Evolutionary conservation across 2,113 vertebrate genomes (phyloP), one percentile per base, ranked within the genome.

Genomic region (Heloderma charlesbogerti): DNA sequence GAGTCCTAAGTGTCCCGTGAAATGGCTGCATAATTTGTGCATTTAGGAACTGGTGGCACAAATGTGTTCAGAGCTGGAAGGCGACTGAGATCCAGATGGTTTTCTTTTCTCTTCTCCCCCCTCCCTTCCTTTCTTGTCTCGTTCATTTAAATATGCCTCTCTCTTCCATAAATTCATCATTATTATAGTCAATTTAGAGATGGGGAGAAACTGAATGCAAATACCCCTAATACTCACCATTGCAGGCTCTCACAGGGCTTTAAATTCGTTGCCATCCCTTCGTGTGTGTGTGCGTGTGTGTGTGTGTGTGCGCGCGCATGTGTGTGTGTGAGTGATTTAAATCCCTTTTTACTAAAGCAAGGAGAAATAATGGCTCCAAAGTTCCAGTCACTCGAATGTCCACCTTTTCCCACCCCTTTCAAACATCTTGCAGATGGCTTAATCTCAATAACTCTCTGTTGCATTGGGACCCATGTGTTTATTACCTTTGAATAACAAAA

Each of bases 1-100:
- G 96, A 95, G 94, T 96, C 96, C 96, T 96, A 94, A 96, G 96
- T 96, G 96, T 97, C 96, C 96, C 96, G 92, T 96, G 96, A 96
- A 96, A 96, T 94, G 93, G 96, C 96, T 88, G 91, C 91, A 84
- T 95, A 93, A 95, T 95, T 93, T 57, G 92, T 89, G 34, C 95
- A 13, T 93, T 93, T 63, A 94, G 80, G 92, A 67, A 66, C 91
- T 67, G 9, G 91, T 18, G 4, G 77, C 91, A 0, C 92, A 87
- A 91, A 16, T 37, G 6, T 4, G 34, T 0, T 80, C 89, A 83
- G 81, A 90, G 81, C 80, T 80, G 60, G 92, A 77, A 89, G 87
- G 79, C 12, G 60, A 77, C 80, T 3, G 81, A 25, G 93, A 31
- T 85, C 89, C 12, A 75, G 45, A 86, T 43, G 87, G 95, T 91